These are phyloP conservation scores for Steinernema feltiae DNA, from an alignment of 1,140 invertebrate genomes.

Conservation along the genomic window DNA sequence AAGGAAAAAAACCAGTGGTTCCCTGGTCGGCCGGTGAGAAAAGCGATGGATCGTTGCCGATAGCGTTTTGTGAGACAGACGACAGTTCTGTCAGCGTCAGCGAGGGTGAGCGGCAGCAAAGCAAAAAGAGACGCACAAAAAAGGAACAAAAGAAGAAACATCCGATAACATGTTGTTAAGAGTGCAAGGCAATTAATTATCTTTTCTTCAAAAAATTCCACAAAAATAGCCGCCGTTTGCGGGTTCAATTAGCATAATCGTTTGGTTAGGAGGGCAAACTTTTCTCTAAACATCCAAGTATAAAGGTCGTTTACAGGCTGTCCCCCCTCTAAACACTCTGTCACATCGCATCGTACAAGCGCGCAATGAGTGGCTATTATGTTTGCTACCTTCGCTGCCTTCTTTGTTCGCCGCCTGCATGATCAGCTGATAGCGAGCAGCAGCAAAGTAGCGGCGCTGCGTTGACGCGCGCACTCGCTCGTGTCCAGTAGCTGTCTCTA, in stretches of 20 bases:
- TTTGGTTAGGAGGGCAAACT: no score
- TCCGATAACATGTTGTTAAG: no score
- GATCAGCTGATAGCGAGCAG: background rate
- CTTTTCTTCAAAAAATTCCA: no score
- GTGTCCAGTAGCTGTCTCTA: background rate
- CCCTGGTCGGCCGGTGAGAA: background rate
- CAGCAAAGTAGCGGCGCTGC: no score
- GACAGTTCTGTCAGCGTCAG: background rate
- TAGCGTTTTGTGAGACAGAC: background rate
- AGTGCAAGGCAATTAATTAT: background rate
- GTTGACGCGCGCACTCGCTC: background rate
- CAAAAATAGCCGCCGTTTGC: no score
- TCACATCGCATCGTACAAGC: background rate
- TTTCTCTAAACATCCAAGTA: no score
- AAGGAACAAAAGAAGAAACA: background rate
- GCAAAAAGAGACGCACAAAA: background rate
- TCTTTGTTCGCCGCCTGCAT: background rate
- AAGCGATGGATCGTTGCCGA: conserved; percentile 9
- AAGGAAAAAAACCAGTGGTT: background rate
- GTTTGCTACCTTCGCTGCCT: background rate
- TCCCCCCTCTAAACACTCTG: background rate
- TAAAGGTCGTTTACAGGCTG: background rate
- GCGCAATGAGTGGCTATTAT: background rate
- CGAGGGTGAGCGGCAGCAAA: background rate
- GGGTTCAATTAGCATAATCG: no score